Base-by-base conservation (phyloP, 2,797 vertebrate species). In the Chanos chanos region DNA sequence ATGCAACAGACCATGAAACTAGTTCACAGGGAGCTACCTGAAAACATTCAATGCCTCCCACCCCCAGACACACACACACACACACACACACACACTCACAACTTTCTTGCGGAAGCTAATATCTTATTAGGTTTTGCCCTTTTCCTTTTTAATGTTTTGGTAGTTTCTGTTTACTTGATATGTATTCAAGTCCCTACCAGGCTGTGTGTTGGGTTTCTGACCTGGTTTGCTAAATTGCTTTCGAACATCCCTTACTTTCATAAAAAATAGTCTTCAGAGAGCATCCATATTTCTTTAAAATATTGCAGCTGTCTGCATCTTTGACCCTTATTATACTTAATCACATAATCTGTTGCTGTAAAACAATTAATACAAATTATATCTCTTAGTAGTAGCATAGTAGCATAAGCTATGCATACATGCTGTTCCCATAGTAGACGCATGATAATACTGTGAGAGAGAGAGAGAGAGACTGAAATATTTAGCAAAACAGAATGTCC, bases 401-500 rank as follows among this genome's bases (percentile, higher is more conserved):
- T 4, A 22, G 39, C 18, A 39, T 37, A 37, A 36, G 15, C 30
- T 36, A 33, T 36, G 33, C 7, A 16, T 8, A 18, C 37, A 9
- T 40, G 22, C 19, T 21, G 40, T 10, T 43, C 22, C 3, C 18
- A 30, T 64, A 9, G 5, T n/a, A 25, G 24, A 16, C 40, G 13
- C 53, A 25, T 44, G 22, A 53, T 12, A 64, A 71, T n/a, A n/a
- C n/a, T n/a, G n/a, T 9, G 15, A 15, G 37, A 2, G 16, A 8
- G 37, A 4, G 13, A 18, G 15, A 18, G 6, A 4, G 7, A 7
- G 37, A 40, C 6, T 18, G 37, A 4, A 45, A 61, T 59, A 65
- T 64, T 64, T 41, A 53, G 36, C 56, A 52, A 47, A 15, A 47
- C 50, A 49, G 49, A 66, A 58, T 41, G 37, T 31, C 31, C 45